A percentile compares a stretch with the other conserved stretches of the same genome.
Evolutionary conservation across 1,140 invertebrate genomes (phyloP).

Genomic region (Choristoneura fumiferana): DNA sequence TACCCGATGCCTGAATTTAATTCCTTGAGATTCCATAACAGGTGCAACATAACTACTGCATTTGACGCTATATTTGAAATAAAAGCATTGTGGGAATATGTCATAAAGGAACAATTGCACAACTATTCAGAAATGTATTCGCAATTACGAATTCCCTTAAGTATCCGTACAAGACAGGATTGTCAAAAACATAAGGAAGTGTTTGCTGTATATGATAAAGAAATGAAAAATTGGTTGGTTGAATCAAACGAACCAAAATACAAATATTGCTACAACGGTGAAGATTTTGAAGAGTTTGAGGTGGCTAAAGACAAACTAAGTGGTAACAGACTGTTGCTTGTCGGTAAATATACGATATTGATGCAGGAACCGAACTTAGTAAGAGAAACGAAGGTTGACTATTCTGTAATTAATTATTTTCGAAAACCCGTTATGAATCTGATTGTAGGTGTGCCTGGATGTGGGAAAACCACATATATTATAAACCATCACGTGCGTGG

Average conservation of each 20-base stretch:
- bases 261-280: neutral
- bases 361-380: constrained; percentile 5
- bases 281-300: neutral
- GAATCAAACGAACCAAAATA: neutral
- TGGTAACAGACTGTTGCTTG: constrained; percentile 1
- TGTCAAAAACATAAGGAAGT: constrained; percentile 1
- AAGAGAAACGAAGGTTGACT: neutral
- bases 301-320: neutral
- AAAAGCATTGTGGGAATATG: neutral
- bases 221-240: neutral
- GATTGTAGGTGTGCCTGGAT: neutral
- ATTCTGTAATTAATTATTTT: neutral
- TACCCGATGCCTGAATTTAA: no score
- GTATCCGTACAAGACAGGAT: neutral
- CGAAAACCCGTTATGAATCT: neutral
- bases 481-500: neutral
- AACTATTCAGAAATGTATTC: neutral
- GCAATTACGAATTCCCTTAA: neutral
- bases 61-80: constrained; percentile 2
- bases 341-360: neutral
- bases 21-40: no score
- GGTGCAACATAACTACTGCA: neutral
- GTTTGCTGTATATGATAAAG: constrained; percentile 3
- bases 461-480: constrained; percentile 9
- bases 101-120: neutral